Evolutionary conservation across 2,797 vertebrate species (phyloP).

Genomic region (Cephalopachus bancanus): DNA sequence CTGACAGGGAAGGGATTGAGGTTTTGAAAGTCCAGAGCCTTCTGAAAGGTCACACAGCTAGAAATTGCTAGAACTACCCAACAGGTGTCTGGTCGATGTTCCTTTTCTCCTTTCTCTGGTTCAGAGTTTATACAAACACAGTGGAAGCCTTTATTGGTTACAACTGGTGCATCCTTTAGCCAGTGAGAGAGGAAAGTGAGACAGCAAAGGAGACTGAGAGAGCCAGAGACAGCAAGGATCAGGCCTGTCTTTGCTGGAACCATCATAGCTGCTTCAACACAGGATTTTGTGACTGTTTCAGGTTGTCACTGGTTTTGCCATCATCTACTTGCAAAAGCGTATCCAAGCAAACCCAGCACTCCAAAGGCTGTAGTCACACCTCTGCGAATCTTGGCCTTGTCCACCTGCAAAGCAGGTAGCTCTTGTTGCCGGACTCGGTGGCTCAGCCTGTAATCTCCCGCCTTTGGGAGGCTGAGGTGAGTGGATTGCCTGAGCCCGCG

Average conservation of each 20-base stretch:
- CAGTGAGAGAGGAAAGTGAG: background rate
- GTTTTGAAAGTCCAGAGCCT: background rate
- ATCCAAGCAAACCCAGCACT: fast-evolving
- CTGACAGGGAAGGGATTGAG: background rate
- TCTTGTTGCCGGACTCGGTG: no score
- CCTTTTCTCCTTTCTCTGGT: background rate
- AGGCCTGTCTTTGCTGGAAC: fast-evolving
- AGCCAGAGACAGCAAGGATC: background rate
- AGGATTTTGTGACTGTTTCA: background rate
- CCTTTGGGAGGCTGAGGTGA: no score
- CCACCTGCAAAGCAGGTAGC: background rate
- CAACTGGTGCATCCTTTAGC: no score
- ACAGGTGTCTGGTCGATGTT: no score
- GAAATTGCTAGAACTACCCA: background rate
- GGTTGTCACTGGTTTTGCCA: background rate
- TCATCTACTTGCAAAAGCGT: fast-evolving
- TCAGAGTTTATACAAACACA: background rate
- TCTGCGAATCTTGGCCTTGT: background rate
- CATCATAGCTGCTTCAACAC: background rate
- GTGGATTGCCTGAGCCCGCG: no score
- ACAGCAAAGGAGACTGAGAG: background rate
- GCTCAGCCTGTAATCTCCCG: no score
- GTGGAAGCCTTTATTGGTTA: background rate
- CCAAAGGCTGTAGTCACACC: fast-evolving
- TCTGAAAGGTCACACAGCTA: background rate